phyloP scores from a whole-genome alignment of 2,113 vertebrate species.

The Eptesicus fuscus region DNA sequence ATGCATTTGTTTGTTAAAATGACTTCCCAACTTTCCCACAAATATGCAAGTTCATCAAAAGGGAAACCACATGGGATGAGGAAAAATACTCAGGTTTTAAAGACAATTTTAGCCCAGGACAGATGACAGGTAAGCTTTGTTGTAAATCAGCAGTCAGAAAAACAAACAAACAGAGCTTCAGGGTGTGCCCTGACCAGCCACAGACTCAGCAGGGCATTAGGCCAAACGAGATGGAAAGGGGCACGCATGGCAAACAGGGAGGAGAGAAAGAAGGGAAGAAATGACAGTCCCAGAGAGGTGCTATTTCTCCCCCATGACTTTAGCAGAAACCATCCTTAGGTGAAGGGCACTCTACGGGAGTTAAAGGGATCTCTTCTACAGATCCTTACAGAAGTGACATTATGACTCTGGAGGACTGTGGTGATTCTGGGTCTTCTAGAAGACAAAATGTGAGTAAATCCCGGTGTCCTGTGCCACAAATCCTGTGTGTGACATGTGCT shows the following conservation, averaged over 20 bases:
- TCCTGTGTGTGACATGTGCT: constrained; percentile 52
- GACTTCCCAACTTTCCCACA: not conserved
- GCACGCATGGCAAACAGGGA: not conserved
- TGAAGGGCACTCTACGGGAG: not conserved
- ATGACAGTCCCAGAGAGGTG: not conserved
- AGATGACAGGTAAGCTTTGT: not conserved
- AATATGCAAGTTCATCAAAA: not conserved
- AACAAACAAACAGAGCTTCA: not conserved
- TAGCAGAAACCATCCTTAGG: not conserved
- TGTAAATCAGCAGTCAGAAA: not conserved
- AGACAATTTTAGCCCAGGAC: not conserved
- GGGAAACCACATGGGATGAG: not conserved
- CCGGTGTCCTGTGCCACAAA: not conserved
- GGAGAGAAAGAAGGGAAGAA: not conserved
- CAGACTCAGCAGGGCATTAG: not conserved
- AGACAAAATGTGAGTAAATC: constrained; percentile 27
- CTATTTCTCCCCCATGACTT: not conserved
- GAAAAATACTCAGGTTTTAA: not conserved
- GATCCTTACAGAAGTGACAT: not conserved
- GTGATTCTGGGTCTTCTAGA: not conserved
- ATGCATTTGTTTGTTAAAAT: not conserved
- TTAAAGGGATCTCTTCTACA: not conserved
- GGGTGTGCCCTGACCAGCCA: not conserved
- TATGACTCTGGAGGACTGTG: not conserved
- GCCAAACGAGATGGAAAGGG: not conserved